These are phyloP conservation scores for Noctua comes DNA, from an alignment of 2,888 invertebrate genomes.

Conservation along the genomic window DNA sequence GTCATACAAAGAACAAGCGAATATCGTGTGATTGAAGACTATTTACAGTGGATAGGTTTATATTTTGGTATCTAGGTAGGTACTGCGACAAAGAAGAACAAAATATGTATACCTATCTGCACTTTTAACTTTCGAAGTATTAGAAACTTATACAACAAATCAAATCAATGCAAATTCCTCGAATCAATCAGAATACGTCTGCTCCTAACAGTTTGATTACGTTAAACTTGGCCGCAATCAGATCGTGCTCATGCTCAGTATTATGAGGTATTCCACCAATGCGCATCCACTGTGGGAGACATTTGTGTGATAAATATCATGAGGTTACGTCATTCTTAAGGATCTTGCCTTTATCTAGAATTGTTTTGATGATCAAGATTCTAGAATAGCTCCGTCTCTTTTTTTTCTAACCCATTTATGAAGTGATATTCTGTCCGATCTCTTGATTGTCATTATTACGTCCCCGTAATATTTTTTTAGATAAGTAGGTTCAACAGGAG, in stretches of 20 bases:
- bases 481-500: neutral
- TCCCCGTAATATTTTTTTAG: neutral
- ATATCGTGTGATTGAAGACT: too few species aligned
- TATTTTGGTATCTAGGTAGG: too few species aligned
- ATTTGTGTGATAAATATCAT: slow-evolving; percentile 68
- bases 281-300: slow-evolving; percentile 67
- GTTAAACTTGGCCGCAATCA: slow-evolving; percentile 74
- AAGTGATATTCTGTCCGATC: neutral
- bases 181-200: slow-evolving; percentile 63
- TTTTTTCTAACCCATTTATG: neutral
- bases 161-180: neutral
- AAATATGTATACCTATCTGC: neutral
- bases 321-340: slow-evolving; percentile 57
- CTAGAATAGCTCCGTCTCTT: neutral
- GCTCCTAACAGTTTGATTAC: slow-evolving; percentile 71
- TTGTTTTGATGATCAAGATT: slow-evolving; percentile 38
- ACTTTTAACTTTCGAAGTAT: neutral
- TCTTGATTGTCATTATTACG: neutral
- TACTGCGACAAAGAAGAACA: too few species aligned
- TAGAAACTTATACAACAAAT: slow-evolving; percentile 1
- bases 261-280: slow-evolving; percentile 68
- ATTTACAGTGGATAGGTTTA: too few species aligned
- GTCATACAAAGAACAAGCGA: too few species aligned
- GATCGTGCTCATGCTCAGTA: slow-evolving; percentile 76
- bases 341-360: slow-evolving; percentile 47